Conservation (phyloP, 1,140 invertebrate genomes). For the Ectropis grisescens region DNA sequence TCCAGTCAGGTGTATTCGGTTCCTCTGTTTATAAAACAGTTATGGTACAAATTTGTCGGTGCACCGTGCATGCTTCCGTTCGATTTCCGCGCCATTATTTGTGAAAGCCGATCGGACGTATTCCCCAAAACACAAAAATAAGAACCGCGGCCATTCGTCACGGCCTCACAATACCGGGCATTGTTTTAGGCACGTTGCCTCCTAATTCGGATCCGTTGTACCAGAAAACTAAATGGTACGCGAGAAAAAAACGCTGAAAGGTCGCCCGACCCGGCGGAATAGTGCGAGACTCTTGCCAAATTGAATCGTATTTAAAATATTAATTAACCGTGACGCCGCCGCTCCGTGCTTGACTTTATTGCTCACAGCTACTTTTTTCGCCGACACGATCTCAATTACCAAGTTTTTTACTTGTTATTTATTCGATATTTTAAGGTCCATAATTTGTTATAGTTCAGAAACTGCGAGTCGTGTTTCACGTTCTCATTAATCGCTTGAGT, state of each 20-base stretch:
- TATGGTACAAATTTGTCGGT: constrained; percentile 38
- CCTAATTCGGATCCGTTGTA: constrained; percentile 26
- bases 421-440: constrained; percentile 49
- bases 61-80: constrained; percentile 47
- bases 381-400: constrained; percentile 41
- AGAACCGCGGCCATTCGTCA: constrained; percentile 45
- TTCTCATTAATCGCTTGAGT: constrained; percentile 60
- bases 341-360: constrained; percentile 39
- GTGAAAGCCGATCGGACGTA: constrained; percentile 32
- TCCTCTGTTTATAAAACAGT: constrained; percentile 28
- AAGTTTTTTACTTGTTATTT: constrained; percentile 39
- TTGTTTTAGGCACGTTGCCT: constrained; percentile 43
- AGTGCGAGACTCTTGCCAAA: constrained; percentile 29
- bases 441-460: constrained; percentile 48
- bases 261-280: constrained; percentile 11
- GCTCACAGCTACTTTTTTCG: constrained; percentile 41
- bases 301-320: constrained; percentile 59
- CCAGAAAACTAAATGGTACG: constrained; percentile 22
- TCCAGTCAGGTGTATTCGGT: no score
- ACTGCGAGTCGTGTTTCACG: constrained; percentile 48
- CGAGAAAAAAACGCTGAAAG: constrained; percentile 16
- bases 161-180: constrained; percentile 39
- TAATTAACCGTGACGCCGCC: constrained; percentile 50
- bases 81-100: constrained; percentile 58
- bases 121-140: constrained; percentile 60